Conservation (phyloP, 1,140 invertebrate species). For the Homarus americanus region DNA sequence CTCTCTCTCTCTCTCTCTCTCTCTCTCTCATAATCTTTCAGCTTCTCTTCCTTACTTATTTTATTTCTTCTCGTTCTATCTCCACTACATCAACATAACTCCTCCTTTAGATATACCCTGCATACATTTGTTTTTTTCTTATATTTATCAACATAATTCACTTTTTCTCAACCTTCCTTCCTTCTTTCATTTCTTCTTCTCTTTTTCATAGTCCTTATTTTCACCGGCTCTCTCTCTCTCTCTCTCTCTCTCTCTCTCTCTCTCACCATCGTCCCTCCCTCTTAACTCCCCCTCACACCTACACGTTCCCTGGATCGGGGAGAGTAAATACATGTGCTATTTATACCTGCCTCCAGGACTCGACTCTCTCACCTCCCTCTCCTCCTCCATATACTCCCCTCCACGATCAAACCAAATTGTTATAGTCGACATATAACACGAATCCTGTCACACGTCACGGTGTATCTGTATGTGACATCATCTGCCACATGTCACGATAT, state of each 20-base stretch:
- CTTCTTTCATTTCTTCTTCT: neutral
- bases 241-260: constrained; percentile 1
- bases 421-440: no score
- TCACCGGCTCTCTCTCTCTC: no score
- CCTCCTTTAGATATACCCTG: neutral
- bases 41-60: no score
- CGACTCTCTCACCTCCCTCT: neutral
- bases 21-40: no score
- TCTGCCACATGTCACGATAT: no score
- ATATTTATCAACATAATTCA: neutral
- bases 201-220: neutral
- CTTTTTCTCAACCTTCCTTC: neutral
- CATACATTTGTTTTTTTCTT: no score
- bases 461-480: no score
- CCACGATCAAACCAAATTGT: neutral
- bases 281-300: neutral
- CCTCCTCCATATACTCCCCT: neutral
- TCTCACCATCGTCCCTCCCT: neutral
- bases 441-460: no score
- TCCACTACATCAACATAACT: neutral
- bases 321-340: no score
- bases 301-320: no score
- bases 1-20: neutral
- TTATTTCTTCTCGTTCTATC: neutral
- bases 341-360: no score